Percentiles rank a stretch among this genome's conserved stretches.
Conservation (phyloP, 2,888 invertebrate genomes). For the Phlogophora meticulosa region DNA sequence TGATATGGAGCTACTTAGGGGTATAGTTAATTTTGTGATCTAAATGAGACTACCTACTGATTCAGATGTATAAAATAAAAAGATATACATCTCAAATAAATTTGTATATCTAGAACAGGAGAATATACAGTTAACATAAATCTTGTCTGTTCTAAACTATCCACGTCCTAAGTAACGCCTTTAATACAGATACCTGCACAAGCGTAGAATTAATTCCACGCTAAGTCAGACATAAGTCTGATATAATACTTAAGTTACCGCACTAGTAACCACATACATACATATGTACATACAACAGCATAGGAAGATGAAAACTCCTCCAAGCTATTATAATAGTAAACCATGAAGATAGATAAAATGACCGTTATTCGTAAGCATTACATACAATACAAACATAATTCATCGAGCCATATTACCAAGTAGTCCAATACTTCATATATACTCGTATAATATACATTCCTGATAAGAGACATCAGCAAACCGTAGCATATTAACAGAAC, state of each 20-base stretch:
- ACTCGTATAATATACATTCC: not conserved
- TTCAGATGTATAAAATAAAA: too few species aligned
- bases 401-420: conserved; percentile 2
- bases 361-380: conserved; percentile 40
- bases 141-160: not conserved
- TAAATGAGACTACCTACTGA: too few species aligned
- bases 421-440: not conserved
- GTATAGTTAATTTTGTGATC: too few species aligned
- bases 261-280: conserved; percentile 1
- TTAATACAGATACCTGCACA: not conserved
- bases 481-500: not conserved
- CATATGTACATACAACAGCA: conserved; percentile 1
- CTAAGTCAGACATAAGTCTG: conserved; percentile 5
- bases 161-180: too few species aligned
- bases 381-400: too few species aligned
- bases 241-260: conserved; percentile 9
- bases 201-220: not conserved
- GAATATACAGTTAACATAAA: too few species aligned
- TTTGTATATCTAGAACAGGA: too few species aligned
- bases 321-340: conserved; percentile 15
- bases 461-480: conserved; percentile 5
- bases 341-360: conserved; percentile 29
- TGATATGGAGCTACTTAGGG: too few species aligned
- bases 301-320: conserved; percentile 13
- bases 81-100: too few species aligned